Evolutionary conservation across 1,140 invertebrate species (phyloP).

Genomic region (Drosophila albomicans): DNA sequence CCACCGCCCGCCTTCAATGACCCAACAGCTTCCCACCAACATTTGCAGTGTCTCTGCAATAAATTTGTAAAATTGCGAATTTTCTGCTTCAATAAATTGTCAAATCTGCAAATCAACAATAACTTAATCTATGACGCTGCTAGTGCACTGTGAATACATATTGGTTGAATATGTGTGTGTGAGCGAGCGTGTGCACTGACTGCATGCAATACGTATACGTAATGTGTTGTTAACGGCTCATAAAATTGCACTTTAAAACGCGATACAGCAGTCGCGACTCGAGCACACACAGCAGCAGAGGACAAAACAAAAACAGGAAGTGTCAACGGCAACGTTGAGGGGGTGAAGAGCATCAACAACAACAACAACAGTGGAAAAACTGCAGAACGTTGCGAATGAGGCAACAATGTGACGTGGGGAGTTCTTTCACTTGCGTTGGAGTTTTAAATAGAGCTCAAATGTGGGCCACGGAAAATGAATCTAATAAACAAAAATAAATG

Average conservation of each 20-base stretch:
- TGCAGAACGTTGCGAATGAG: constrained; percentile 10
- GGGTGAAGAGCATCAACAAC: constrained; percentile 15
- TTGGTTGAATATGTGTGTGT: neutral
- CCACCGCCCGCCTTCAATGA: neutral
- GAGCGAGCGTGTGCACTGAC: constrained; percentile 4
- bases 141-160: constrained; percentile 11
- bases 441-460: neutral
- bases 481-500: neutral
- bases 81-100: constrained; percentile 71
- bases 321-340: constrained; percentile 46
- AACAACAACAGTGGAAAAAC: constrained; percentile 24
- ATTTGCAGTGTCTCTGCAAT: constrained; percentile 31
- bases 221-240: constrained; percentile 69
- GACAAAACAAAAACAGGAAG: constrained; percentile 67
- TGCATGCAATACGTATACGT: constrained; percentile 54
- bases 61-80: constrained; percentile 72
- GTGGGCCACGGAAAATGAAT: neutral
- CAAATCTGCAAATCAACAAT: constrained; percentile 70
- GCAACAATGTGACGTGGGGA: constrained; percentile 23
- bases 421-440: neutral
- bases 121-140: constrained; percentile 52
- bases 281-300: constrained; percentile 9
- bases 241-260: constrained; percentile 76
- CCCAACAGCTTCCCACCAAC: neutral
- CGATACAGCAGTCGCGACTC: constrained; percentile 50